phyloP scores from a whole-genome alignment of 2,797 vertebrate species.

The Esox lucius region DNA sequence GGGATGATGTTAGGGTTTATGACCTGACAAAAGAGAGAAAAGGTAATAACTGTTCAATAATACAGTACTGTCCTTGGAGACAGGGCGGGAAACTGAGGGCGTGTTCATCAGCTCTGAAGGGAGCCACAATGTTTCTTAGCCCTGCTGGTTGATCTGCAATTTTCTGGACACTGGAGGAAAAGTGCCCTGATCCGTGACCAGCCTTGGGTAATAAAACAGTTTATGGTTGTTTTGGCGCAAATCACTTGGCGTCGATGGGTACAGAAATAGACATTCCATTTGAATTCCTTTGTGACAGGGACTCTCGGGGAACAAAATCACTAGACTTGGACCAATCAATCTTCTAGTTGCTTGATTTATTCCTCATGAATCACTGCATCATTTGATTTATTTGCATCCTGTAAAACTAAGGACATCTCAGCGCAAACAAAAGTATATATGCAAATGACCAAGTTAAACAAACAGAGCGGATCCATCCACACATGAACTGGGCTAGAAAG shows the following conservation, averaged over 20 bases:
- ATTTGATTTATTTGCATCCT: background rate
- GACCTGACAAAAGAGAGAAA: background rate
- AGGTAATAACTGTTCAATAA: background rate
- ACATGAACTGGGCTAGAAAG: constrained; percentile 62
- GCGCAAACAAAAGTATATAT: background rate
- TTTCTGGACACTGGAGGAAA: background rate
- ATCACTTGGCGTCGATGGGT: background rate
- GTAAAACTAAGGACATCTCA: background rate
- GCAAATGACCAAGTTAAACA: background rate
- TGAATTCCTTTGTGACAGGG: constrained; percentile 1
- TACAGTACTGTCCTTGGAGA: background rate
- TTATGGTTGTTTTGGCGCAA: background rate
- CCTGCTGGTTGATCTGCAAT: background rate
- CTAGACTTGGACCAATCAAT: background rate
- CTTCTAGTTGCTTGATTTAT: background rate
- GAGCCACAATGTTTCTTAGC: background rate
- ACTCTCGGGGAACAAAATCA: background rate
- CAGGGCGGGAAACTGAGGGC: background rate
- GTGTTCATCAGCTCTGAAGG: background rate
- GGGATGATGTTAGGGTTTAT: background rate
- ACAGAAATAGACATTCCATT: background rate
- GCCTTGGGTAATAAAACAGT: background rate
- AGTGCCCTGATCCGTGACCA: background rate
- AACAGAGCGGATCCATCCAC: constrained; percentile 21
- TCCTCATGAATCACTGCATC: background rate